Evolutionary conservation across 2,888 invertebrate genomes (phyloP).

Genomic region (Diploptera punctata): DNA sequence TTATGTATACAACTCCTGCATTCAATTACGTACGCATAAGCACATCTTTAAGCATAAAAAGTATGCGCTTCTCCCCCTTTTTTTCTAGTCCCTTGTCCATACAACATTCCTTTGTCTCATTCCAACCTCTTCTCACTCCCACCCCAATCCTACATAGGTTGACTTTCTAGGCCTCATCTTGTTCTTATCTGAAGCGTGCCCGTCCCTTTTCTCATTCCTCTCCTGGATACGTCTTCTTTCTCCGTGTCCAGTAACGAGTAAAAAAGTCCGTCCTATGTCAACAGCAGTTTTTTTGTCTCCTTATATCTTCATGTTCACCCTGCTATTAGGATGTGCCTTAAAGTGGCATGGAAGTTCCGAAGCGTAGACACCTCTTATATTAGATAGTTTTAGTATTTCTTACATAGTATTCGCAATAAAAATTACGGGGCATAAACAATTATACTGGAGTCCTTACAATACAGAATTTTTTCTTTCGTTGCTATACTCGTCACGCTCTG

Average conservation of each 20-base stretch:
- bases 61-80: not conserved
- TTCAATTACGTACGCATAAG: not conserved
- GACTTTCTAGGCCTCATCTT: not conserved
- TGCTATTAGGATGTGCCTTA: no score
- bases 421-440: no score
- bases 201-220: no score
- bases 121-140: not conserved
- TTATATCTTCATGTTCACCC: no score
- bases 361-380: no score
- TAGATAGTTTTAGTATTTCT: no score
- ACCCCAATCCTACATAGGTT: not conserved
- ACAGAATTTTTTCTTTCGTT: no score
- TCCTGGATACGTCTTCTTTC: not conserved
- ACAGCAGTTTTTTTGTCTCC: not conserved
- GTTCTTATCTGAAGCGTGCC: not conserved
- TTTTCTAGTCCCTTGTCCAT: not conserved
- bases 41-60: not conserved
- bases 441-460: no score
- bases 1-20: not conserved
- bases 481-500: no score
- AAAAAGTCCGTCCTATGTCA: conserved; percentile 20
- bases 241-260: not conserved
- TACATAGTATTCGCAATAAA: no score
- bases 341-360: no score
- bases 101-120: not conserved